Evolutionary conservation across 2,113 vertebrate species (phyloP).

Genomic region (Malurus elegans): DNA sequence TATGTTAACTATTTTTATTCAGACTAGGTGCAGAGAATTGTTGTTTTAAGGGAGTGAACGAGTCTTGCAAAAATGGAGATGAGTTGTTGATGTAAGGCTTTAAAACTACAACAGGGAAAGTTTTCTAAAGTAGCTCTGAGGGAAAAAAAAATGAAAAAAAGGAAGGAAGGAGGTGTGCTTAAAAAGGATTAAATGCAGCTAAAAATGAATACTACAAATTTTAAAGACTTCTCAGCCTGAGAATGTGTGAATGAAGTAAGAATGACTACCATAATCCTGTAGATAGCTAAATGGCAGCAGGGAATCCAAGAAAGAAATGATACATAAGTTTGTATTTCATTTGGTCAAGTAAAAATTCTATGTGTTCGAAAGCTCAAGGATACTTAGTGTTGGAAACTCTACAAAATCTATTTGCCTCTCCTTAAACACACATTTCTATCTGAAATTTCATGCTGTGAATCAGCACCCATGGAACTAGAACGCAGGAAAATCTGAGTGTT

Average conservation of each 20-base stretch:
- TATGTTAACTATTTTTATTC: not conserved
- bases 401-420: not conserved
- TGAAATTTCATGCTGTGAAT: not conserved
- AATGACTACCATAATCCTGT: not conserved
- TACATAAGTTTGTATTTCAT: not conserved
- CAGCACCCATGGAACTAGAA: not conserved
- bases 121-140: not conserved
- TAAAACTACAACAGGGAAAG: not conserved
- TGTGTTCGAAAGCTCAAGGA: not conserved
- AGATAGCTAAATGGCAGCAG: not conserved
- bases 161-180: not conserved
- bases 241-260: not conserved
- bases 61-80: not conserved
- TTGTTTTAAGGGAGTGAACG: not conserved
- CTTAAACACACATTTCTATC: not conserved
- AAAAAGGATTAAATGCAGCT: not conserved
- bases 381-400: not conserved
- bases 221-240: not conserved
- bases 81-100: not conserved
- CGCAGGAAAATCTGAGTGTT: not conserved
- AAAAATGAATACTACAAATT: not conserved
- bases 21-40: not conserved
- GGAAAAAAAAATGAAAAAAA: not conserved
- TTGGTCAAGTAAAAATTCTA: not conserved
- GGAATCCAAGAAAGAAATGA: not conserved